A percentile compares a stretch with the other conserved stretches of the same genome.
phyloP scores from a whole-genome alignment of 1,140 invertebrate genomes.

The Drosophila chauvacae region DNA sequence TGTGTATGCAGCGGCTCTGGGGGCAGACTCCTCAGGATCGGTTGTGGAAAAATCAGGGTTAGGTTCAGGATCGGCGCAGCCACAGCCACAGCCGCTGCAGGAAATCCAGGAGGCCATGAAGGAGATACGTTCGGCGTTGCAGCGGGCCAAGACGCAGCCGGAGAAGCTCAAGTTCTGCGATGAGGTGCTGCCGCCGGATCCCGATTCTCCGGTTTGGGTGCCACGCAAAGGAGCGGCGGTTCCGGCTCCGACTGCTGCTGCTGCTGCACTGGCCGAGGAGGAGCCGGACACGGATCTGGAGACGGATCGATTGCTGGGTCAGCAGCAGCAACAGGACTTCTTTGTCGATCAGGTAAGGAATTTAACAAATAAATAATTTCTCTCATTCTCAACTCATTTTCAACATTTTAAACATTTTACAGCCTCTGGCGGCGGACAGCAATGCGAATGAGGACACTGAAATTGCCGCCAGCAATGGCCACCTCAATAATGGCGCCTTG shows the following conservation, averaged over 20 bases:
- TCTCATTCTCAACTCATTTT: neutral
- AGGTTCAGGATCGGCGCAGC: neutral
- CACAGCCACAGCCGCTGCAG: slow-evolving; percentile 45
- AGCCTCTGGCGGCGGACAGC: slow-evolving; percentile 51
- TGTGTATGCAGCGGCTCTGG: slow-evolving; percentile 64
- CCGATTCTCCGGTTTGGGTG: slow-evolving; percentile 82
- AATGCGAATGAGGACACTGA: slow-evolving; percentile 67
- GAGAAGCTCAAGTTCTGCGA: slow-evolving; percentile 81
- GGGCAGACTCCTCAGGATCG: slow-evolving; percentile 27
- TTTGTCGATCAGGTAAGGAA: slow-evolving; percentile 90
- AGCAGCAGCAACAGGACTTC: slow-evolving; percentile 91
- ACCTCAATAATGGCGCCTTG: slow-evolving; percentile 48
- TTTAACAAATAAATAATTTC: neutral
- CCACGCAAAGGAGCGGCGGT: slow-evolving; percentile 60
- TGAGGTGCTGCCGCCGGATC: slow-evolving; percentile 71
- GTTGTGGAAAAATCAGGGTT: slow-evolving; percentile 6
- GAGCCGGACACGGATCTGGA: slow-evolving; percentile 95
- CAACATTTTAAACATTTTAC: slow-evolving; percentile 3
- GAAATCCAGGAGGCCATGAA: slow-evolving; percentile 90
- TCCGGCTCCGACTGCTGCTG: neutral
- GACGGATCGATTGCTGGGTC: slow-evolving; percentile 94
- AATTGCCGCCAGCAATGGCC: slow-evolving; percentile 45
- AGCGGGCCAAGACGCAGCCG: slow-evolving; percentile 87
- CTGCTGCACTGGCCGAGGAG: slow-evolving; percentile 85
- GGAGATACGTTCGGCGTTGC: slow-evolving; percentile 92